A percentile compares a stretch with the other conserved stretches of the same genome.
These are phyloP conservation scores for Amblyopsis rosae DNA, from an alignment of 2,113 vertebrate genomes.

Conservation along the genomic window DNA sequence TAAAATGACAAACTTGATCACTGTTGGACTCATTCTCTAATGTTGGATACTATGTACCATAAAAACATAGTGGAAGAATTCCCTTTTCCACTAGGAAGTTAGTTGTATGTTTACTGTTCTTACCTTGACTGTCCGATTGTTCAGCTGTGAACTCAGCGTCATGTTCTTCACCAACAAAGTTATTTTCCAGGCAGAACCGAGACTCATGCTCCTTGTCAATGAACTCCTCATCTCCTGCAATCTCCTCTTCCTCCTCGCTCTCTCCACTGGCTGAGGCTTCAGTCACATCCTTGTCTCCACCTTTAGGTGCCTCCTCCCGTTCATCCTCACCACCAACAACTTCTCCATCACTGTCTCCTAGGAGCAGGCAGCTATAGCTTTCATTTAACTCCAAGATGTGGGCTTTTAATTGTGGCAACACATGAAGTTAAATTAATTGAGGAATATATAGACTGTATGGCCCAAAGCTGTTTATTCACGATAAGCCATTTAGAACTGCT, in stretches of 20 bases:
- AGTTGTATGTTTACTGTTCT: neutral
- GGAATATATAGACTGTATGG: neutral
- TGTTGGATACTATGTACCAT: no score
- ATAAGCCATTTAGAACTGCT: no score
- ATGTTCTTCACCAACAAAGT: slow-evolving; percentile 78
- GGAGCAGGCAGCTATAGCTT: neutral
- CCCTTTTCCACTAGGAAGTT: neutral
- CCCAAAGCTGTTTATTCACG: no score
- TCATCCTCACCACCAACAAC: slow-evolving; percentile 38
- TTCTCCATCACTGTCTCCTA: slow-evolving; percentile 33
- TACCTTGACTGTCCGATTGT: slow-evolving; percentile 43
- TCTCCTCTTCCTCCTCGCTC: slow-evolving; percentile 4
- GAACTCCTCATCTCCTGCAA: slow-evolving; percentile 75
- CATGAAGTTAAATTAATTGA: neutral
- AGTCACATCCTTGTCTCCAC: slow-evolving; percentile 40
- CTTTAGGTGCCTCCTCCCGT: no score
- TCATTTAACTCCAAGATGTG: neutral
- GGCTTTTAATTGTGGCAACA: neutral
- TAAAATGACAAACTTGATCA: no score
- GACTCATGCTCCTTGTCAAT: slow-evolving; percentile 85
- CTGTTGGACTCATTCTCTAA: no score
- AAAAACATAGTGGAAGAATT: no score
- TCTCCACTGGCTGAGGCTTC: slow-evolving; percentile 11
- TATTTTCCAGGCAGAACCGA: slow-evolving; percentile 91
- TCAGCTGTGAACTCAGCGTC: neutral